phyloP scores from a whole-genome alignment of 2,797 vertebrate species.

The Neomorphus geoffroyi region DNA sequence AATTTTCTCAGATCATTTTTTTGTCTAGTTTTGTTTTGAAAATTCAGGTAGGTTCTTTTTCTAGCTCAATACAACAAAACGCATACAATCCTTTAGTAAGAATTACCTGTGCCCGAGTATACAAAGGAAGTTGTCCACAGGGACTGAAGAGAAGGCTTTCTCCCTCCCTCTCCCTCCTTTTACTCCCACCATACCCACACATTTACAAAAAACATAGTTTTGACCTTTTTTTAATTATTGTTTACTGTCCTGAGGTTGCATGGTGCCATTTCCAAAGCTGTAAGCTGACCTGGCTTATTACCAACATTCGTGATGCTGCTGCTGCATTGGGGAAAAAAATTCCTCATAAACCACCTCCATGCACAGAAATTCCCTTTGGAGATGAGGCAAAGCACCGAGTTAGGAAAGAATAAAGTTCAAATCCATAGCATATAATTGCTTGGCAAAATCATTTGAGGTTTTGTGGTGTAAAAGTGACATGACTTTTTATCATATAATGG shows the following conservation, averaged over 20 bases:
- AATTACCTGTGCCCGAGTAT: not conserved
- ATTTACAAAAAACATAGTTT: not conserved
- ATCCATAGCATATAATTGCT: not conserved
- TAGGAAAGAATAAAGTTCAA: slow-evolving; percentile 7
- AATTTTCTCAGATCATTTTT: not conserved
- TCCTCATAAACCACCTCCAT: not conserved
- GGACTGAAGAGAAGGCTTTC: not conserved
- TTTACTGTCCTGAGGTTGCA: not conserved
- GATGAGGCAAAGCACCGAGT: not conserved
- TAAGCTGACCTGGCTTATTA: not conserved
- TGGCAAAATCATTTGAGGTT: not conserved
- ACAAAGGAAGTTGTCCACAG: not conserved
- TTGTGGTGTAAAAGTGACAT: slow-evolving; percentile 31
- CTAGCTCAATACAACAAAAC: not conserved
- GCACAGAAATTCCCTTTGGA: not conserved
- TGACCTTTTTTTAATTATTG: not conserved
- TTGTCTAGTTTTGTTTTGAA: not conserved
- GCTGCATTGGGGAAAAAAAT: not conserved
- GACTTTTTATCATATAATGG: not conserved
- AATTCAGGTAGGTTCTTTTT: not conserved
- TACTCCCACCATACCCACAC: not conserved
- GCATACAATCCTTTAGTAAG: not conserved
- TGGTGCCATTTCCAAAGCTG: slow-evolving; percentile 7
- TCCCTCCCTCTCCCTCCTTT: not conserved
- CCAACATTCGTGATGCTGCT: not conserved